Evolutionary conservation across 2,113 vertebrate genomes (phyloP).

Genomic region (Sorex fumeus): DNA sequence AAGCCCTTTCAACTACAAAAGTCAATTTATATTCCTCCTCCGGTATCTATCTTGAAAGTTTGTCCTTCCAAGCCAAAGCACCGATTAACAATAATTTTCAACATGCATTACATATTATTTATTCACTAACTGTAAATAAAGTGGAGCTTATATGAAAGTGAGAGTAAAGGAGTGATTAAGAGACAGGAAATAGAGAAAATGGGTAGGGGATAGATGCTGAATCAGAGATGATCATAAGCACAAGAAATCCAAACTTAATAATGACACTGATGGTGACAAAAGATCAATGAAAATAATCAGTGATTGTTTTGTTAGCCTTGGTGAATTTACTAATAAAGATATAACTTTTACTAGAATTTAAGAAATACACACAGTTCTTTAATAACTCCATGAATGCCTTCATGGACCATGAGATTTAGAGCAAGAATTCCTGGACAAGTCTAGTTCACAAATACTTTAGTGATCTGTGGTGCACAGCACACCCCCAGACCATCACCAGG

Average conservation of each 20-base stretch:
- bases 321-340: not conserved
- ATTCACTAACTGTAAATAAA: not conserved
- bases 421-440: not conserved
- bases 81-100: not conserved
- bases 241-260: not conserved
- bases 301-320: not conserved
- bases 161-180: not conserved
- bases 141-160: not conserved
- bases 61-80: not conserved
- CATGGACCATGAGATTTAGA: not conserved
- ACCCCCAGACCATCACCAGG: not conserved
- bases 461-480: not conserved
- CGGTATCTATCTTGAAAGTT: not conserved
- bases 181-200: not conserved
- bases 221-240: not conserved
- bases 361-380: not conserved
- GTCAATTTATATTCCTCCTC: not conserved
- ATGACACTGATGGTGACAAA: too few species aligned
- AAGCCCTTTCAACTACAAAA: not conserved
- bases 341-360: not conserved
- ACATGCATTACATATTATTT: not conserved
- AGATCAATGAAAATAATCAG: not conserved
- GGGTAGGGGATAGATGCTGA: not conserved
- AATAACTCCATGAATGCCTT: not conserved
- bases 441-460: conserved; percentile 24